A percentile compares a stretch with the other conserved stretches of the same genome.
These are phyloP conservation scores for Gadopsis bispinosus DNA, from an alignment of 2,797 vertebrate genomes.

Conservation along the genomic window DNA sequence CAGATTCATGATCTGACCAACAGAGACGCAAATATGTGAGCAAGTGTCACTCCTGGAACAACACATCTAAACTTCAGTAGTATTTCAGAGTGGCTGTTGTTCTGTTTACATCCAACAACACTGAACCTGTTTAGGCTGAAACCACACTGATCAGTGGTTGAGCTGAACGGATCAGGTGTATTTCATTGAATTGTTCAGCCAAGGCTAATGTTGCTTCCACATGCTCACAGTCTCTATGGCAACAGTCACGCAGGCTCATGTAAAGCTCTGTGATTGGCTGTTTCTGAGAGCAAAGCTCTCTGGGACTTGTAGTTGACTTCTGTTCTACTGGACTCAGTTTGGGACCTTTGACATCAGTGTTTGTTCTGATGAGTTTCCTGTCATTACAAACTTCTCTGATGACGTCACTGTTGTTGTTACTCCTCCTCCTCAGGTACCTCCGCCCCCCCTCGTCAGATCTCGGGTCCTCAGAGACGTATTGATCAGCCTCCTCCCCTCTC, in stretches of 20 bases:
- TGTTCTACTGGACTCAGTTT: background rate
- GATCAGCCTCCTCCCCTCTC: conserved; percentile 92
- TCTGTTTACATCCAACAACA: no score
- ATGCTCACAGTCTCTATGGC: background rate
- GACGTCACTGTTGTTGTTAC: conserved; percentile 6
- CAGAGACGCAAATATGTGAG: no score
- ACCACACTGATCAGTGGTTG: no score
- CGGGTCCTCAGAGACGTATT: conserved; percentile 93
- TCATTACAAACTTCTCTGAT: background rate
- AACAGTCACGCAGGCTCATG: background rate
- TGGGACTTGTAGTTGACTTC: background rate
- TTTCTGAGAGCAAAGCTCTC: background rate
- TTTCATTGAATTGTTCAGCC: no score
- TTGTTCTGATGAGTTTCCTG: background rate
- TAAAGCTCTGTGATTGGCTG: background rate
- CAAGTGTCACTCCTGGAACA: no score
- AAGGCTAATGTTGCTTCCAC: no score
- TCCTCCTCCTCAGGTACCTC: conserved; percentile 57
- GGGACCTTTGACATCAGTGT: background rate
- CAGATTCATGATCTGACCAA: no score
- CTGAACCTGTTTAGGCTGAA: no score
- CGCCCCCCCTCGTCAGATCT: conserved; percentile 89
- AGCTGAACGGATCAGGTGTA: no score
- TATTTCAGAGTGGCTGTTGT: no score
- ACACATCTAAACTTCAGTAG: no score